These are phyloP conservation scores for Prochilodus magdalenae DNA, from an alignment of 2,113 vertebrate species.

Conservation along the genomic window DNA sequence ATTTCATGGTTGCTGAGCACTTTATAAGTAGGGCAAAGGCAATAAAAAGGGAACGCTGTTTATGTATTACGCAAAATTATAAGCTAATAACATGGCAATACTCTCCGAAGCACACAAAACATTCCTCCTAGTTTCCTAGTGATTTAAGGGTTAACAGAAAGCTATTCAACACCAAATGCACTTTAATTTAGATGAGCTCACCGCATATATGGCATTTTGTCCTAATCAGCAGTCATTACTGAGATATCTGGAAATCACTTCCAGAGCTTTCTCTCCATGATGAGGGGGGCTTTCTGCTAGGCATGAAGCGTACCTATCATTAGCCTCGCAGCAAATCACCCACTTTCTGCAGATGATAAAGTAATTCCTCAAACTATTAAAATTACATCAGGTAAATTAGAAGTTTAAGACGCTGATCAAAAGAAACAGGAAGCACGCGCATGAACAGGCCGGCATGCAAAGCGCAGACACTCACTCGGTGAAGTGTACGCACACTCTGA, in stretches of 20 bases:
- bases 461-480: conserved; percentile 2
- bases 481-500: background rate
- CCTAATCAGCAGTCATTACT: conserved; percentile 27
- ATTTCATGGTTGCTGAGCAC: conserved; percentile 16
- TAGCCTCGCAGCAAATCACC: conserved; percentile 35
- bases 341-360: conserved; percentile 37
- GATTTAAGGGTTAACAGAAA: conserved; percentile 28
- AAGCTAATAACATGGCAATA: conserved; percentile 15
- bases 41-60: conserved; percentile 27
- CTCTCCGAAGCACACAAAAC: conserved; percentile 10
- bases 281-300: conserved; percentile 36
- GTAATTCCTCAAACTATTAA: conserved; percentile 37
- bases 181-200: conserved; percentile 39
- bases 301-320: conserved; percentile 38
- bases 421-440: conserved; percentile 8
- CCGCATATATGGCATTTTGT: conserved; percentile 27
- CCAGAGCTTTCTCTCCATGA: conserved; percentile 34
- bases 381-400: conserved; percentile 29
- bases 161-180: conserved; percentile 23
- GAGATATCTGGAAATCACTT: conserved; percentile 45
- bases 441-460: conserved; percentile 17
- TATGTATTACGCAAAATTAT: conserved; percentile 12
- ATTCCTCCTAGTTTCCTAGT: background rate
- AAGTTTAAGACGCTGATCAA: conserved; percentile 15
- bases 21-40: conserved; percentile 17